A percentile compares a stretch with the other conserved stretches of the same genome.
Evolutionary conservation across 2,797 vertebrate species (phyloP).

Genomic region (Rhabdophis nuchalis): DNA sequence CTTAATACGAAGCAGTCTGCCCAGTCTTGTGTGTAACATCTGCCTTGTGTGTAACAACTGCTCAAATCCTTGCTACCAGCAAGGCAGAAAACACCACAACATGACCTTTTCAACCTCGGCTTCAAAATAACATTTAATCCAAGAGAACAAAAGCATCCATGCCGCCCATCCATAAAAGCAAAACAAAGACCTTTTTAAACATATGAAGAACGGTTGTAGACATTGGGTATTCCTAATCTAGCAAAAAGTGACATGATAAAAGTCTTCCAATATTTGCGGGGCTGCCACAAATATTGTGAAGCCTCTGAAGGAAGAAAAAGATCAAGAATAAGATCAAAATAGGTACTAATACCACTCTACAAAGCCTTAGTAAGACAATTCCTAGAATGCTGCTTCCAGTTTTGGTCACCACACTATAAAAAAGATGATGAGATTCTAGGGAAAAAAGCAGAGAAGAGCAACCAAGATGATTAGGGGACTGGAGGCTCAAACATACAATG

Average conservation of each 20-base stretch:
- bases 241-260: not conserved
- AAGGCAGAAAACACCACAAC: not conserved
- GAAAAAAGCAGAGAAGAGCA: too few species aligned
- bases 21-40: conserved; percentile 52
- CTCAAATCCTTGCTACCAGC: not conserved
- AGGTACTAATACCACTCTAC: too few species aligned
- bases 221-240: not conserved
- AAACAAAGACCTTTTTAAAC: not conserved
- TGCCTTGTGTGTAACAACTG: conserved; percentile 30
- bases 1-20: conserved; percentile 65
- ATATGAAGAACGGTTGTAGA: not conserved
- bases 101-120: not conserved
- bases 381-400: too few species aligned
- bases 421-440: too few species aligned
- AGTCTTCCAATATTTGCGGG: not conserved
- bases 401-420: too few species aligned
- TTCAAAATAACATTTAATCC: not conserved
- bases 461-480: too few species aligned
- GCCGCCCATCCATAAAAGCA: not conserved
- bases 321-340: too few species aligned
- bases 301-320: too few species aligned
- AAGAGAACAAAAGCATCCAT: not conserved
- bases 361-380: too few species aligned
- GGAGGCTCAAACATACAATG: too few species aligned
- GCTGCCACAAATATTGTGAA: not conserved